A percentile compares a stretch with the other conserved stretches of the same genome.
phyloP scores from a whole-genome alignment of 2,797 vertebrate species.

The Nyctibius grandis region DNA sequence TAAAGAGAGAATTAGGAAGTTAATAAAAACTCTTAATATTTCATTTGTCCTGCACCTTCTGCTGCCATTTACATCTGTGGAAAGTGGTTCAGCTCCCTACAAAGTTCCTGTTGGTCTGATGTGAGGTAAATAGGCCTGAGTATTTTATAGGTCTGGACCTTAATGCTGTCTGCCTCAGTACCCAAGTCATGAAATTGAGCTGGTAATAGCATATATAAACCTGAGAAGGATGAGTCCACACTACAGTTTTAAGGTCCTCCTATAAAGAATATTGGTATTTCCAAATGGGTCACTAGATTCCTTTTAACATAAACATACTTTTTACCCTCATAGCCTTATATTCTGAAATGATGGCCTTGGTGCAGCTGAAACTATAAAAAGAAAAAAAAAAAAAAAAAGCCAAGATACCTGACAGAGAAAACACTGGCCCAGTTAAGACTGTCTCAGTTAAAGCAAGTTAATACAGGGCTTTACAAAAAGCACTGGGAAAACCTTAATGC shows the following conservation, averaged over 20 bases:
- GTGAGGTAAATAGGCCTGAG: background rate
- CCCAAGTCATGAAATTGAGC: background rate
- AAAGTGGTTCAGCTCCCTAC: background rate
- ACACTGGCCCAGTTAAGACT: background rate
- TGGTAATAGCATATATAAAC: background rate
- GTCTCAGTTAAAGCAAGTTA: background rate
- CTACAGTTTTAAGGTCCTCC: background rate
- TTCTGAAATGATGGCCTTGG: background rate
- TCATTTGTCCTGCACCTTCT: background rate
- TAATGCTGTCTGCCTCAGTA: background rate
- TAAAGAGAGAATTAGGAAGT: background rate
- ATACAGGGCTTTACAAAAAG: background rate
- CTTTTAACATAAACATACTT: background rate
- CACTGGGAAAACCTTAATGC: background rate
- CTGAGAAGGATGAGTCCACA: background rate
- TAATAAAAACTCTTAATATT: background rate
- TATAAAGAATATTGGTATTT: background rate
- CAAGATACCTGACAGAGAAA: background rate
- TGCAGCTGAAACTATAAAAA: background rate
- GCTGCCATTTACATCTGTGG: background rate
- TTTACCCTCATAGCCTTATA: background rate
- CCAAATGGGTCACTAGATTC: background rate
- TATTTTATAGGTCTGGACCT: background rate
- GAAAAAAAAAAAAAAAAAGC: background rate
- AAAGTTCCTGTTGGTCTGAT: background rate